These are phyloP conservation scores for Cyprinodon tularosa DNA, from an alignment of 2,113 vertebrate genomes.

Conservation along the genomic window DNA sequence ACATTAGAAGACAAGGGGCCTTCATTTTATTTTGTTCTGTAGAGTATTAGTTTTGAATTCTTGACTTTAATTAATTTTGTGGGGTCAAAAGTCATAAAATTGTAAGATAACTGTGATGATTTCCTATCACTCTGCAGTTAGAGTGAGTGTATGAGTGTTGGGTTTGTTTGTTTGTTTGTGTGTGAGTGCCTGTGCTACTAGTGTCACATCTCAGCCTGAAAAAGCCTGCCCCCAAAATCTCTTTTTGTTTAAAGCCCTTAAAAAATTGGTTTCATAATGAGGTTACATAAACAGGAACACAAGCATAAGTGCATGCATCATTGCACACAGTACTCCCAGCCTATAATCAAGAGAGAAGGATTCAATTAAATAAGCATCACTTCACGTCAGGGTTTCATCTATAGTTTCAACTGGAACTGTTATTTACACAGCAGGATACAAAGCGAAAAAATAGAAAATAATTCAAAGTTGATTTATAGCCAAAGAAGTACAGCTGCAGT, in stretches of 20 bases:
- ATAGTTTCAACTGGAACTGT: neutral
- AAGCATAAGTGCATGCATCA: conserved; percentile 3
- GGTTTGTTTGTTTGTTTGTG: neutral
- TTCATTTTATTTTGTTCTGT: neutral
- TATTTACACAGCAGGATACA: neutral
- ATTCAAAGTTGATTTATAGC: neutral
- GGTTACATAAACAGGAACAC: conserved; percentile 48
- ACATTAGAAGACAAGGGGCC: neutral
- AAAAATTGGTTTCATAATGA: conserved; percentile 46
- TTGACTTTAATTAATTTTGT: conserved; percentile 11
- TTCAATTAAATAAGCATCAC: neutral
- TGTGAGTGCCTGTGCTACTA: neutral
- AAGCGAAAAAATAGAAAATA: neutral
- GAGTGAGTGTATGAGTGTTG: conserved; percentile 19
- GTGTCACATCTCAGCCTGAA: conserved; percentile 20
- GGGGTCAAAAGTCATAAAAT: conserved; percentile 15
- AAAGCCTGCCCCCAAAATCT: conserved; percentile 1
- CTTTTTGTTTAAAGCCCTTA: conserved; percentile 15
- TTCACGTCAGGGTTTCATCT: neutral
- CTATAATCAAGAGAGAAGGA: conserved; percentile 6
- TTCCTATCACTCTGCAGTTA: neutral
- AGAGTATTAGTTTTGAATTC: neutral
- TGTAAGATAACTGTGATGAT: conserved; percentile 11
- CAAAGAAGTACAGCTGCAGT: neutral
- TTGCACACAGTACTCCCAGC: neutral